phyloP scores from a whole-genome alignment of 35 echinoderm and acorn worm species.

The Ptychodera flava region DNA sequence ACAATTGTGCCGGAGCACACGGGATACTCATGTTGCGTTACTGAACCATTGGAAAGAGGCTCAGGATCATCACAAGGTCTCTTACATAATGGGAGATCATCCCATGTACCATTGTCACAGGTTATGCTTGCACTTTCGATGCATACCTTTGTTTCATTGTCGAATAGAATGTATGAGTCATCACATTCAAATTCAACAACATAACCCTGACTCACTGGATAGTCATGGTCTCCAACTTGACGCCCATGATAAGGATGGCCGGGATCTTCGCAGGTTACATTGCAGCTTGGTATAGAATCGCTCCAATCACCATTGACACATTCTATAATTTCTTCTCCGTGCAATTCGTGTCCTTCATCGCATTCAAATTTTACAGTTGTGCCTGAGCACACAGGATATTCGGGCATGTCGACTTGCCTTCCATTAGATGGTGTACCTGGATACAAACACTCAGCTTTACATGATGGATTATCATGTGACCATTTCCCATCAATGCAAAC shows the following conservation, averaged over 20 bases:
- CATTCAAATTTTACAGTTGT: background rate
- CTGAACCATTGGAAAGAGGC: background rate
- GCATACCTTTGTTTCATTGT: background rate
- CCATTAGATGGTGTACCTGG: background rate
- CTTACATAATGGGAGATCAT: background rate
- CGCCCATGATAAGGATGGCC: background rate
- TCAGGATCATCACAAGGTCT: background rate
- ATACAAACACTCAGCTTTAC: background rate
- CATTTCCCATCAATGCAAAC: background rate
- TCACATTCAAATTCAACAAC: background rate
- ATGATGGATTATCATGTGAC: background rate
- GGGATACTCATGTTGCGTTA: background rate
- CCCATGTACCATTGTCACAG: background rate
- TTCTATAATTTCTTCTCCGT: background rate
- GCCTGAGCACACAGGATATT: background rate
- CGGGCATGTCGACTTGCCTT: background rate
- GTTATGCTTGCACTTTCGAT: background rate
- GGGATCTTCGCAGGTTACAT: background rate
- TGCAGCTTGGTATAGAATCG: background rate
- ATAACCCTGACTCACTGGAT: background rate
- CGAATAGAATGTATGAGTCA: background rate
- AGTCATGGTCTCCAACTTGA: background rate
- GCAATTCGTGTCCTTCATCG: background rate
- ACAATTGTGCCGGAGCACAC: background rate
- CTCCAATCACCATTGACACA: background rate